Evolutionary conservation across 2,888 invertebrate genomes (phyloP).

Genomic region (Glyphotaelius pellucidus): DNA sequence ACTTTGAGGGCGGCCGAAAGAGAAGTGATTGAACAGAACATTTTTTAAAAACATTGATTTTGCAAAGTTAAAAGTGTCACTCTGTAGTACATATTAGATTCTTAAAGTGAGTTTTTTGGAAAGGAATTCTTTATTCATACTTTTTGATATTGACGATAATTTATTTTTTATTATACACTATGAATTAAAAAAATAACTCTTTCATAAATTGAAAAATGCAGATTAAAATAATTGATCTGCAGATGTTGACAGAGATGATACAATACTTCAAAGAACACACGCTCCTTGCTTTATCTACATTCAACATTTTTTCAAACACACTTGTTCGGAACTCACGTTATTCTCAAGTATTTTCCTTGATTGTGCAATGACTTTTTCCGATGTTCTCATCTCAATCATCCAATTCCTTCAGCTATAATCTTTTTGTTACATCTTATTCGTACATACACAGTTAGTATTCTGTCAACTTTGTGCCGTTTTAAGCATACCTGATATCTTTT

Average conservation of each 20-base stretch:
- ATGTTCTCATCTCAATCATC: neutral
- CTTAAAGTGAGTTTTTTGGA: neutral
- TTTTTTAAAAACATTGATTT: too few relatives aligned
- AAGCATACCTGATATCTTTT: slow-evolving; percentile 70
- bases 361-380: neutral
- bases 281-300: neutral
- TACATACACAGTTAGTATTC: neutral
- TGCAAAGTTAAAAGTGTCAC: too few relatives aligned
- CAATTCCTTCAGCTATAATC: neutral
- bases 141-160: neutral
- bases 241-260: neutral
- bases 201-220: neutral
- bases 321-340: neutral
- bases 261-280: neutral
- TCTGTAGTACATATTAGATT: too few relatives aligned
- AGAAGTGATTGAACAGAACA: too few relatives aligned
- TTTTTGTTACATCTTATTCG: neutral
- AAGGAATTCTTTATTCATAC: neutral
- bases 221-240: neutral
- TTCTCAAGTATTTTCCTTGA: neutral
- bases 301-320: neutral
- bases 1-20: too few relatives aligned
- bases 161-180: neutral
- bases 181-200: neutral
- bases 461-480: neutral